Percentiles rank a stretch among this genome's conserved stretches.
phyloP scores from a whole-genome alignment of 2,888 invertebrate genomes.

The Malachius bipustulatus region DNA sequence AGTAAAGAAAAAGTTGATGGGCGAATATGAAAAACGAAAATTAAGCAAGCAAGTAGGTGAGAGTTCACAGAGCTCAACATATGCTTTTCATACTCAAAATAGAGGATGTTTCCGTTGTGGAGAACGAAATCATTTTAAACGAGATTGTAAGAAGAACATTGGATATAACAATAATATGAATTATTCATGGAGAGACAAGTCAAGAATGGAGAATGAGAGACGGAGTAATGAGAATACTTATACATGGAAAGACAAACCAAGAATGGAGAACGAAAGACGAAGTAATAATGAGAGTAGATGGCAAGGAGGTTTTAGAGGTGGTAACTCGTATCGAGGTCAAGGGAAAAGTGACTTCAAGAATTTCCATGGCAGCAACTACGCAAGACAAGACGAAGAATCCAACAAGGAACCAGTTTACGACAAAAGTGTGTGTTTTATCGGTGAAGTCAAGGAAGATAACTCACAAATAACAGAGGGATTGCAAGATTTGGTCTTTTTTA shows the following conservation, averaged over 20 bases:
- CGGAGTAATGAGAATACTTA: no score
- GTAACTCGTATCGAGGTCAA: neutral
- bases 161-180: slow-evolving; percentile 1
- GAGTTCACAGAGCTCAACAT: no score
- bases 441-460: slow-evolving; percentile 4
- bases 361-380: neutral
- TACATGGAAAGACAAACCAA: no score
- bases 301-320: neutral
- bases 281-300: neutral
- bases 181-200: neutral
- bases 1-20: slow-evolving; percentile 7
- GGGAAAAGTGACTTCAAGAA: slow-evolving; percentile 2
- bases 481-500: slow-evolving; percentile 6
- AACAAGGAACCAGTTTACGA: no score
- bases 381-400: neutral
- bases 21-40: slow-evolving; percentile 10
- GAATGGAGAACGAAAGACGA: neutral
- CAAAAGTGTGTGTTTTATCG: slow-evolving; percentile 8
- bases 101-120: slow-evolving; percentile 8
- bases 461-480: no score
- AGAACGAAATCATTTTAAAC: slow-evolving; percentile 6
- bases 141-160: slow-evolving; percentile 5
- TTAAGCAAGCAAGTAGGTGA: no score
- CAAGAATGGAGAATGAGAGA: no score
- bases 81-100: no score